Evolutionary conservation across 2,888 invertebrate genomes (phyloP).

Genomic region (Noctua pronuba): DNA sequence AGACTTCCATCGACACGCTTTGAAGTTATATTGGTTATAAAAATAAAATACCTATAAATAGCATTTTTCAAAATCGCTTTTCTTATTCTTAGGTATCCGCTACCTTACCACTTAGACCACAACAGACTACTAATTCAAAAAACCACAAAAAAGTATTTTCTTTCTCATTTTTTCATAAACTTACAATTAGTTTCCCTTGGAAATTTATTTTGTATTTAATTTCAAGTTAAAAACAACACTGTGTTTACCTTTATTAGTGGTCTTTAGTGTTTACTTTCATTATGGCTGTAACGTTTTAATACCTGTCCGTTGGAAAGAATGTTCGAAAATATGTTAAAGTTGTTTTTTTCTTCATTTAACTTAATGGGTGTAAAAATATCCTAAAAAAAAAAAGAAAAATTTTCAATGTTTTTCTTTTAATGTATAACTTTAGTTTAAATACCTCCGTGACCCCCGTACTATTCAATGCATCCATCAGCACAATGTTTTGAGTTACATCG

Average conservation of each 20-base stretch:
- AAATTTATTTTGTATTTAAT: constrained; percentile 50
- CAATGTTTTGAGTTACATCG: too few relatives aligned
- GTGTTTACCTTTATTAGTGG: constrained; percentile 30
- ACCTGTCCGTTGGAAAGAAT: neutral
- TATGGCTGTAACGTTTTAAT: constrained; percentile 16
- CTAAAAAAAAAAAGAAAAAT: too few relatives aligned
- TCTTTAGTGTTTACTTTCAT: constrained; percentile 10
- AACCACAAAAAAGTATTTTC: constrained; percentile 23
- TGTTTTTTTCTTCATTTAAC: too few relatives aligned
- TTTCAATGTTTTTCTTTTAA: too few relatives aligned
- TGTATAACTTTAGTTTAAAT: too few relatives aligned
- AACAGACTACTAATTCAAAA: constrained; percentile 28
- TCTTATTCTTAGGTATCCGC: neutral
- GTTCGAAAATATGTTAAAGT: neutral
- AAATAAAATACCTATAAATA: neutral
- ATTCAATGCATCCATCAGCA: too few relatives aligned
- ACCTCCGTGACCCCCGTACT: too few relatives aligned
- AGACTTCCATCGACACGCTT: neutral
- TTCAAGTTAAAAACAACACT: constrained; percentile 38
- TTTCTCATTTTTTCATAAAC: constrained; percentile 16
- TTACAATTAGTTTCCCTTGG: constrained; percentile 40
- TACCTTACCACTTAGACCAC: constrained; percentile 2
- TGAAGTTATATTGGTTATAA: neutral
- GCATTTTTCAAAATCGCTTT: neutral
- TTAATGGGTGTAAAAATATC: too few relatives aligned